Base-by-base conservation (phyloP, 2,797 vertebrate genomes). In the Holocentrus rufus region DNA sequence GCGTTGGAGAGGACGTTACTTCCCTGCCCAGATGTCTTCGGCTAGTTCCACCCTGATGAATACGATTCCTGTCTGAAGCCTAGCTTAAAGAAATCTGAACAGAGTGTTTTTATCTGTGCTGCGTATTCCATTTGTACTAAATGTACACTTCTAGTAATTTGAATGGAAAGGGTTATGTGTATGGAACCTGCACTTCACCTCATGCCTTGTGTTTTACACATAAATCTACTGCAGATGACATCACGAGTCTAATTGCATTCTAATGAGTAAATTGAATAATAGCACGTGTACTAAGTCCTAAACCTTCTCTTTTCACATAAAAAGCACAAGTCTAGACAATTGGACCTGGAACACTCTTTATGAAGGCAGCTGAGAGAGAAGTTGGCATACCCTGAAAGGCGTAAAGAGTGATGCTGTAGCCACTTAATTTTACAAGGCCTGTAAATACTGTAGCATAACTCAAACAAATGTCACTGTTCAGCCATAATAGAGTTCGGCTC, bases 311-410 rank as follows among this genome's bases (percentile, higher is more conserved):
- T 42, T 72, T 84, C 69, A 75, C 59, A 80, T 81, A 79, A 74
- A 85, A 84, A 60, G 44, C 30, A 39, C 23, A 49, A 4, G 84
- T 89, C 87, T 88, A 85, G 89, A 90, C 85, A 73, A 83, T 56
- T 57, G 60, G 78, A 81, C 73, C 44, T 66, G 27, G 20, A 72
- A 57, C 57, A 27, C n/a, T 62, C 36, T 84, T 88, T 83, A 87
- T 84, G 55, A 82, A 62, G 68, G 59, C 77, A 80, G 79, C 77
- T 69, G 59, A 85, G 69, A 30, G 62, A 82, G 77, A 64, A 61
- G 49, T 81, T 87, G 89, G 87, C 80, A 57, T 58, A 20, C n/a
- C 30, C 70, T 85, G 55, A 85, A 82, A 87, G 55, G 34, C 64
- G 63, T 72, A 42, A 65, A 58, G 18, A 58, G 54, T 63, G 49